These are phyloP conservation scores for Sciurus carolinensis DNA, from an alignment of 2,797 vertebrate genomes.

Conservation along the genomic window DNA sequence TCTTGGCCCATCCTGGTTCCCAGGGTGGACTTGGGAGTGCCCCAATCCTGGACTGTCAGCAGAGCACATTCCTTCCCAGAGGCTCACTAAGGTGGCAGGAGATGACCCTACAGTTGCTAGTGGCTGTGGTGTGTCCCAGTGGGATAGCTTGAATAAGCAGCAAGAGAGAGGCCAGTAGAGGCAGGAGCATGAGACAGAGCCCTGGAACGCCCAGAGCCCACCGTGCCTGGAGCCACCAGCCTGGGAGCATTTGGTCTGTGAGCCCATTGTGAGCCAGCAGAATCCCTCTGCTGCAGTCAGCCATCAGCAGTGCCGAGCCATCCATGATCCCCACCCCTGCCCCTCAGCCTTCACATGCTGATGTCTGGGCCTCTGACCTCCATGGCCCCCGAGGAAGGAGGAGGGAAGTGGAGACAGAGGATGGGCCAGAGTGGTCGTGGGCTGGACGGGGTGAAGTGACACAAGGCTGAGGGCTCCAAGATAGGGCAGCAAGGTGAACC, in stretches of 20 bases:
- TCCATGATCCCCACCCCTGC: not conserved
- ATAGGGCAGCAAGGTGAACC: not conserved
- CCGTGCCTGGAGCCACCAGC: not conserved
- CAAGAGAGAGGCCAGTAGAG: not conserved
- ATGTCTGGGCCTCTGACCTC: not conserved
- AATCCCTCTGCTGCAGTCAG: not conserved
- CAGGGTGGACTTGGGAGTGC: not conserved
- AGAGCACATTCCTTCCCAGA: not conserved
- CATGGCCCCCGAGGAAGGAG: not conserved
- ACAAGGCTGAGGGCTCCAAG: not conserved
- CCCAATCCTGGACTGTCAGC: not conserved
- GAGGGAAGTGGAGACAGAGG: not conserved
- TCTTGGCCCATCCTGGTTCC: not conserved
- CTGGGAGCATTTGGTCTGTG: not conserved
- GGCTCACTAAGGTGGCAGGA: not conserved
- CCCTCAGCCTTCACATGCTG: not conserved
- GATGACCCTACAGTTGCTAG: not conserved
- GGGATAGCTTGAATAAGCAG: not conserved
- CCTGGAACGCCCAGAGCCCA: not conserved
- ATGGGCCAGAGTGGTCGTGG: not conserved
- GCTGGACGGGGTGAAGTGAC: not conserved
- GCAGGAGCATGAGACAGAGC: not conserved
- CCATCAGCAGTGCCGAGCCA: not conserved
- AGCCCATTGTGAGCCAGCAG: not conserved
- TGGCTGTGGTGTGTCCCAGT: not conserved